phyloP scores from a whole-genome alignment of 2,113 vertebrate genomes.

The Etia nguti region DNA sequence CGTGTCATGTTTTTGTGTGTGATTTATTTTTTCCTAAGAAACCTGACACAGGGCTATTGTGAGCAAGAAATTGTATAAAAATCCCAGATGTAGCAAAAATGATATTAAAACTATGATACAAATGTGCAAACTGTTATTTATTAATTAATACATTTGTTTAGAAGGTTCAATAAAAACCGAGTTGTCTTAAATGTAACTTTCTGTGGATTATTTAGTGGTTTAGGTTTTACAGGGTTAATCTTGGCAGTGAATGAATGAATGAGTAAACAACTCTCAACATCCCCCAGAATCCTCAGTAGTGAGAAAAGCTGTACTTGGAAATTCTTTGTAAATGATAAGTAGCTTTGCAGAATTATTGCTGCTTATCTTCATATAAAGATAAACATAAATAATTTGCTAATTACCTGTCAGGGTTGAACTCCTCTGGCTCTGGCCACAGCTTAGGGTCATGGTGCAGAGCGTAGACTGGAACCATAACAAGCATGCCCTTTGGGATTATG shows the following conservation, averaged over 20 bases:
- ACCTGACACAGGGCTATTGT: neutral
- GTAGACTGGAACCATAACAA: constrained; percentile 55
- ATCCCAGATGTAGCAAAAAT: neutral
- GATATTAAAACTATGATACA: neutral
- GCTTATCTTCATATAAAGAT: neutral
- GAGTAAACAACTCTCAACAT: neutral
- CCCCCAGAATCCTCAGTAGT: neutral
- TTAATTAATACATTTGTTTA: neutral
- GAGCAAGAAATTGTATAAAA: neutral
- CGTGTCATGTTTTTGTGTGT: neutral
- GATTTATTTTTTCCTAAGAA: neutral
- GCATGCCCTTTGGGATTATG: constrained; percentile 68
- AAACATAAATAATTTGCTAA: neutral
- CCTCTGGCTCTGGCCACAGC: constrained; percentile 71
- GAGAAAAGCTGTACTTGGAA: neutral
- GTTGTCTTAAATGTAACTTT: neutral
- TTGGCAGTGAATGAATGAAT: neutral
- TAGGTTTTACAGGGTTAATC: neutral
- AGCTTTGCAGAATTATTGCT: neutral
- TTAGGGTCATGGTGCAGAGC: constrained; percentile 56
- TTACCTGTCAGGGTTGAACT: constrained; percentile 76
- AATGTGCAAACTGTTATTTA: neutral
- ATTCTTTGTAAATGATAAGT: neutral
- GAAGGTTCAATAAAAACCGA: neutral
- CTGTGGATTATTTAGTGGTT: neutral